Percentiles rank a stretch among this genome's conserved stretches.
These are phyloP conservation scores for Macrobrachium rosenbergii DNA, from an alignment of 1,140 invertebrate genomes.

Conservation along the genomic window DNA sequence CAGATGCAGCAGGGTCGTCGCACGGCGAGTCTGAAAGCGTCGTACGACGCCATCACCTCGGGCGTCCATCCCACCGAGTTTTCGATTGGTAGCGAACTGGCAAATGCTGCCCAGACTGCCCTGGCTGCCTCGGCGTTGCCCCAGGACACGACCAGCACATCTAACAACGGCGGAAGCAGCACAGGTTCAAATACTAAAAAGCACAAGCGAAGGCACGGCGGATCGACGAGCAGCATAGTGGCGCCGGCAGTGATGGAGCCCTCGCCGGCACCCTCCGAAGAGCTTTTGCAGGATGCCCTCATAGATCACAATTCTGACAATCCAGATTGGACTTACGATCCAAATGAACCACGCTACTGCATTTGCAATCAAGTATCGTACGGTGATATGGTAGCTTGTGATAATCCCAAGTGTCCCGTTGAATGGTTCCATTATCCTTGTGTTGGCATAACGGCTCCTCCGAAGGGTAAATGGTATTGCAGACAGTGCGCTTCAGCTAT, in stretches of 20 bases:
- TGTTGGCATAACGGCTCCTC: conserved; percentile 94
- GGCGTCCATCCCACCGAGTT: conserved; percentile 75
- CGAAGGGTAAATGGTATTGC: conserved; percentile 99
- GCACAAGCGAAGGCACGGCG: conserved; percentile 75
- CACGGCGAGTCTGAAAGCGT: conserved; percentile 94
- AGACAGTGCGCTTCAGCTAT: conserved; percentile 93
- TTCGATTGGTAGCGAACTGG: conserved; percentile 78
- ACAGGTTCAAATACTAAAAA: conserved; percentile 72
- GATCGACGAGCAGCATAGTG: conserved; percentile 61
- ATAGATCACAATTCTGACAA: conserved; percentile 70
- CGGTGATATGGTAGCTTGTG: conserved; percentile 99
- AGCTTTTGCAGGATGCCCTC: conserved; percentile 58
- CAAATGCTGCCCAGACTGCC: conserved; percentile 83
- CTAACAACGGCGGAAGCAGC: conserved; percentile 17
- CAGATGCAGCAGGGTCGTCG: conserved; percentile 95
- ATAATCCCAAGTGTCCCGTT: conserved; percentile 94
- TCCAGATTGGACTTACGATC: conserved; percentile 87
- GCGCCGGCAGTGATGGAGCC: conserved; percentile 71
- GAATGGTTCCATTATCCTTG: conserved; percentile 99
- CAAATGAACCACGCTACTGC: conserved; percentile 96
- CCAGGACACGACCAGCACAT: conserved; percentile 38
- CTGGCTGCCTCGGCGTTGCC: conserved; percentile 77
- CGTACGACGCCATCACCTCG: conserved; percentile 84
- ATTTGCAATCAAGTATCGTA: conserved; percentile 98
- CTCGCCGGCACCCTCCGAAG: conserved; percentile 67